Evolutionary conservation across 2,113 vertebrate genomes (phyloP), one percentile per base, ranked within the genome.

Genomic region (Scomber japonicus): DNA sequence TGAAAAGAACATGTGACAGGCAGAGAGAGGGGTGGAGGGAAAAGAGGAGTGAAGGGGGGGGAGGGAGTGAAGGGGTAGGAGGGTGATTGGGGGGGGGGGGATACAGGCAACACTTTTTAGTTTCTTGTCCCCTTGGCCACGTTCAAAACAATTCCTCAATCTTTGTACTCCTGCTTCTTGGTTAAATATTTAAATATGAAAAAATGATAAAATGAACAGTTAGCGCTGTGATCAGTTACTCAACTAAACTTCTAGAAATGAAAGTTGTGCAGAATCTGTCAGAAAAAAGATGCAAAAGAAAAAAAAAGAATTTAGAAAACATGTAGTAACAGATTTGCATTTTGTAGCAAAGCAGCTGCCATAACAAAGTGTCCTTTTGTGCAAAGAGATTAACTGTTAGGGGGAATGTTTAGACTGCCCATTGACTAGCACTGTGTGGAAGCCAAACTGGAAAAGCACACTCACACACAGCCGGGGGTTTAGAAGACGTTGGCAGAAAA

Each of bases 1-100:
- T 94, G 93, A 94, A 95, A 93, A 64, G 93, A 88, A 91, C 94
- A 95, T 94, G 95, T 95, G 95, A 95, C 94, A 93, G 71, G 81
- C 64, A 71, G 84, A 88, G 84, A 88, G 70, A 60, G 84, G 78
- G 88, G 81, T 57, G 82, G 71, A 51, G 81, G 73, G 74, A 55
- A 63, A 67, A 40, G 8, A 40, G 35, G 35, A 40, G 35, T 40
- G 63, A 27, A 67, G 61, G 70, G 60, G 56, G 61, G 64, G 21
- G 1, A 3, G 64, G 21, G 1, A 3, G 9, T 11, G 15, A 50
- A 24, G 77, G 62, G 9, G 15, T 53, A 51, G 48, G 64, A 48
- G 46, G 51, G 54, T 19, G 65, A 81, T 63, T 17, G 48, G 40
- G 59, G 63, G 75, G 59, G 71, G 61, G 84, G 76, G 66, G 16